Base-by-base conservation (phyloP, 2,888 invertebrate genomes). In the Drosophila helvetica region DNA sequence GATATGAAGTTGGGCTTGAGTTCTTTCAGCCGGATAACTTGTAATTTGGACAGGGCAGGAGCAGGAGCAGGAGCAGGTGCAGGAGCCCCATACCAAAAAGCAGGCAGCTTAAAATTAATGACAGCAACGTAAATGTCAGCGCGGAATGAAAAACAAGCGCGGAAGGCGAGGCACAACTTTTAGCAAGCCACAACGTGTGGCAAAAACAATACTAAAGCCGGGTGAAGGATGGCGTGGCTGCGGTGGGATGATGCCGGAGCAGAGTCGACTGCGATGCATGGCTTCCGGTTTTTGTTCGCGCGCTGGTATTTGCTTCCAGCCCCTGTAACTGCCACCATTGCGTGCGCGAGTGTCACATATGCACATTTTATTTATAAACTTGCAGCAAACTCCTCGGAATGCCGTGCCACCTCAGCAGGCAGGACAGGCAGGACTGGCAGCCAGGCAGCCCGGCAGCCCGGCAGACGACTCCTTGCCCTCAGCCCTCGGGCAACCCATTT, bases 331-430 rank as follows among this genome's bases (percentile, higher is more conserved):
- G 47, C 56, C 46, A 19, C 59, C 65, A 63, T 82, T 86, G 79
- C 80, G 84, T 85, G 88, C 73, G 47, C 84, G 66, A 76, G 79
- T 88, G 87, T 88, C 79, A 73, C 81, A 82, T 77, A 84, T 88
- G 87, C 83, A 86, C 87, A 83, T 85, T 86, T 85, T 85, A 85
- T 85, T 85, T 85, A 85, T 86, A 85, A 85, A 88, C 87, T 80
- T 72, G 54, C 75, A 62, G 66, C 66, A 76, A 80, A 80, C 77
- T 63, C 47, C 54, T 47, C 47, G 75, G 45, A 61, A 57, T 22
- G 62, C 67, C 42, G 38, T 17, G 62, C 25, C 78, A 64, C 71
- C 86, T 76, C 67, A 67, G 54, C 46, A 51, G 60, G 30, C 46
- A 58, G 54, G 19, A 12, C 33, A 33, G 33, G 33, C 33, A 33